Base-by-base conservation (phyloP, 2,113 vertebrate species). In the Poicephalus gulielmi region DNA sequence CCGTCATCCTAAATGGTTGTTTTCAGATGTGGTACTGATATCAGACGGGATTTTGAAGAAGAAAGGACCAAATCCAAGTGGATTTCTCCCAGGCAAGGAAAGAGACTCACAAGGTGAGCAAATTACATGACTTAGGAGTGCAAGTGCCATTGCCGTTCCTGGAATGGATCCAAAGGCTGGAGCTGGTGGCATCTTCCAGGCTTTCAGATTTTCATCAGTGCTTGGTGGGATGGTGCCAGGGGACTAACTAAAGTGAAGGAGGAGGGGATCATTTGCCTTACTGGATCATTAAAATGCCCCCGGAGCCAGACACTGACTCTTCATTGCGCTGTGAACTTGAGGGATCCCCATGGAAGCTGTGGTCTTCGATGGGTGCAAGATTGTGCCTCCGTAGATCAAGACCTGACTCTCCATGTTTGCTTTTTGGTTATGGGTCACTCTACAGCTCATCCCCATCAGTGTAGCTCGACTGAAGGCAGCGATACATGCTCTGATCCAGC, bases 371-470 rank as follows among this genome's bases (percentile, higher is more conserved):
- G 24, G 70, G 11, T 39, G 59, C 49, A 7, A 10, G 49, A 28
- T 2, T 27, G 23, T 86, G 39, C 27, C 49, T 76, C 49, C 1
- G 0, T 0, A 39, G 39, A 64, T 33, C 2, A 7, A 67, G 17
- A 39, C 28, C 27, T 37, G 37, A 59, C 30, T 60, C n/a, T 41
- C 8, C 44, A 18, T 9, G 0, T 41, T 47, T 55, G 33, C 8
- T 85, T 60, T 55, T 67, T 1, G 4, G 12, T 23, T 28, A 6
- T 1, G 4, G 37, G 11, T 59, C 2, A 0, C 47, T 66, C 35
- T 53, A 47, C 39, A 64, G 78, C 30, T 68, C 17, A 10, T 23
- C 83, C 47, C 30, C 9, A 44, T 33, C 68, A 9, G 24, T 4
- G 11, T 14, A 37, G 67, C 76, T 67, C 55, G 41, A 1, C 47